Conservation (phyloP, 2,797 vertebrate species). For the Argentina silus region DNA sequence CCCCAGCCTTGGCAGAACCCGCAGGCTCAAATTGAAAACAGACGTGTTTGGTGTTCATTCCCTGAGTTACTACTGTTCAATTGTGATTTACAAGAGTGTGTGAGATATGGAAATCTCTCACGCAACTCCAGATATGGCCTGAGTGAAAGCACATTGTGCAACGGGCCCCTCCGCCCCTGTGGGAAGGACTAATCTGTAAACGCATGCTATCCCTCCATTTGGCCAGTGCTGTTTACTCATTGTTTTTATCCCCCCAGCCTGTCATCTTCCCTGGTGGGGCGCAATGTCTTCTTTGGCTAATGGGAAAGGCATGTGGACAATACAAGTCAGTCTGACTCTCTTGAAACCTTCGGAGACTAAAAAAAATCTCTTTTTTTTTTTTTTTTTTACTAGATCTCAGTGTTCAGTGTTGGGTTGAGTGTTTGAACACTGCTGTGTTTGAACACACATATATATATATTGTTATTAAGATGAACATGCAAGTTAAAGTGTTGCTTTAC, state of each 20-base stretch:
- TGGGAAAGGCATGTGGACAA: constrained; percentile 45
- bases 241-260: constrained; percentile 59
- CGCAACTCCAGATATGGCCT: constrained; percentile 83
- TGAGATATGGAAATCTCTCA: constrained; percentile 90
- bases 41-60: constrained; percentile 87
- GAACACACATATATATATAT: constrained; percentile 20
- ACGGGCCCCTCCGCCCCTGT: constrained; percentile 68
- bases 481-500: constrained; percentile 46
- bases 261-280: constrained; percentile 54
- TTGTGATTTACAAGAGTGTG: constrained; percentile 89
- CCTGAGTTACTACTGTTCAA: constrained; percentile 89
- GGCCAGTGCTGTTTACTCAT: constrained; percentile 55
- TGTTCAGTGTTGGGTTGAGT: background rate
- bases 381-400: too few species aligned
- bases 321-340: background rate
- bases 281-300: constrained; percentile 52
- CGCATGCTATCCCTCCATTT: constrained; percentile 68
- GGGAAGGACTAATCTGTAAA: constrained; percentile 67
- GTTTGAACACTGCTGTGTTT: background rate
- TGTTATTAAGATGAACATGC: constrained; percentile 42
- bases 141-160: constrained; percentile 83
- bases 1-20: constrained; percentile 83
- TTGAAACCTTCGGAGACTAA: background rate
- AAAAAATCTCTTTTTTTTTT: background rate
- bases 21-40: constrained; percentile 88